Evolutionary conservation across 2,888 invertebrate genomes (phyloP), one percentile per base, ranked within the genome.

Genomic region (Catotricha subobsoleta): DNA sequence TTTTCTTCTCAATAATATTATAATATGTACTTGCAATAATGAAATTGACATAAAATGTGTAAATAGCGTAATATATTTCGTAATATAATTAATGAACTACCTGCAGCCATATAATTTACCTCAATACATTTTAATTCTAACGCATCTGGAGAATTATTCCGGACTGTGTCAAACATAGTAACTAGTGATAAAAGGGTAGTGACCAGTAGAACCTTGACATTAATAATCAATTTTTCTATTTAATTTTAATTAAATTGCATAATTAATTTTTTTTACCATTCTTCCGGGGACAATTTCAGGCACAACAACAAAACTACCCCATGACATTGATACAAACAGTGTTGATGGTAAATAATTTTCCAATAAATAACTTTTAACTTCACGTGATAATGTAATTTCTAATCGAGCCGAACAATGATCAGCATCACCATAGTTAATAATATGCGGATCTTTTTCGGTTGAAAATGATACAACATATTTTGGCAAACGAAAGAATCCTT

Each of bases 151-250:
- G 73, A 74, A 56, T 73, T 73, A 56, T 73, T 72, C 55, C 73
- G 70, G 51, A 73, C 72, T 37, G 74, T 72, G 53, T 74, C 73
- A 54, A 74, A 74, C 74, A 74, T 74, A 43, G 74, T 73, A 55
- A 74, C 69, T 20, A 74, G 61, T 1, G 73, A 72, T 3, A 74
- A 64, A 12, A 74, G 59, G 4, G 74, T 74, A 33, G 74, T 74
- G 46, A 74, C 74, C 1, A 74, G 61, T 27, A 74, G 59, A 43
- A 72, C 72, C 44, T 44, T 20, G 6, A 25, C 25, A 25, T n/a
- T 25, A 4, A 16, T 35, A 35, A 35, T 35, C 12, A 19, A 20
- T 35, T 19, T n/a, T 2, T 16, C 10, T 5, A 33, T 3, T 13
- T 15, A 36, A 9, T 38, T 38, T 4, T 12, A 38, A 25, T 25